Evolutionary conservation across 2,113 vertebrate species (phyloP).

Genomic region (Danionella cerebrum): DNA sequence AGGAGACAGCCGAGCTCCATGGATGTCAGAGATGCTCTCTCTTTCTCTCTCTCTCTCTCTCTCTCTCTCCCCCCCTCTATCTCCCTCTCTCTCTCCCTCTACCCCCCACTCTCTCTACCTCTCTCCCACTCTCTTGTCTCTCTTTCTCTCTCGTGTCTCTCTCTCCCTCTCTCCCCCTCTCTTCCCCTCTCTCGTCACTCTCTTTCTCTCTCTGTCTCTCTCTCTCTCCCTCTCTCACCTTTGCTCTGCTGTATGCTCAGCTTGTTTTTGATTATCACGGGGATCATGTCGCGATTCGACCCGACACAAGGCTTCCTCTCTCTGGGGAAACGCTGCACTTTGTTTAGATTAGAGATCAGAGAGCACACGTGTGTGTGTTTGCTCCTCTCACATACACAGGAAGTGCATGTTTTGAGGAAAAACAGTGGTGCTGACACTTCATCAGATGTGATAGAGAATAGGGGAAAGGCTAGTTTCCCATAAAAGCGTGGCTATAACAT

Average conservation of each 20-base stretch:
- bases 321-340: not conserved
- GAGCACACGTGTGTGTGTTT: no score
- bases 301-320: not conserved
- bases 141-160: slow-evolving; percentile 34
- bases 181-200: slow-evolving; percentile 43
- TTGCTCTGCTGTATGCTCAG: slow-evolving; percentile 59
- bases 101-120: slow-evolving; percentile 16
- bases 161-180: slow-evolving; percentile 33
- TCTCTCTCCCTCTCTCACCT: slow-evolving; percentile 33
- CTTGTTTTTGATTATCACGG: slow-evolving; percentile 61
- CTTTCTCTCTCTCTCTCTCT: slow-evolving; percentile 20
- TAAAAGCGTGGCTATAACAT: no score
- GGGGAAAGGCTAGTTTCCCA: no score
- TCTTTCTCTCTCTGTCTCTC: slow-evolving; percentile 48
- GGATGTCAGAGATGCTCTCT: slow-evolving; percentile 4
- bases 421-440: not conserved
- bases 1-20: no score
- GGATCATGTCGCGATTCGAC: slow-evolving; percentile 42
- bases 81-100: not conserved
- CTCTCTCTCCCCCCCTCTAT: slow-evolving; percentile 39
- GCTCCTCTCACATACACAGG: no score
- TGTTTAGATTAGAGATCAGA: not conserved
- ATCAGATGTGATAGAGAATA: no score
- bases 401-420: not conserved
- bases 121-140: no score